Evolutionary conservation across 64 coral and sea anemone species (phyloP), one percentile per base, ranked within the genome.

Genomic region (Montipora sp.): DNA sequence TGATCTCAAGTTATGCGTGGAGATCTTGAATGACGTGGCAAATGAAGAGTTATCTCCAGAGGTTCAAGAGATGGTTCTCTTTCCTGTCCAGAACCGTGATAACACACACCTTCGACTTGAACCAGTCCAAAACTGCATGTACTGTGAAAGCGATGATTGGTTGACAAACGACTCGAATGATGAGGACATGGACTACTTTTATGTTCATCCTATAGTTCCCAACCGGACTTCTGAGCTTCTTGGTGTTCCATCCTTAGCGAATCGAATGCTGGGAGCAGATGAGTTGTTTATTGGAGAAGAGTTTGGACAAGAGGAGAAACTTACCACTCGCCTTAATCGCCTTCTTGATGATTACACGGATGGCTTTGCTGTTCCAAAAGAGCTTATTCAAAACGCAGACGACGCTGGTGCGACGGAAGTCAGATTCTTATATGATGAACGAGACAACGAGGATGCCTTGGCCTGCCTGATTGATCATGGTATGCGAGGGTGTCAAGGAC

Each of bases 131-230:
- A 83, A 87, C 6, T 96, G 95, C 75, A 96, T 89, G 74, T 96
- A 96, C 57, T 91, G 92, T 48, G 92, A 96, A 76, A 22, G 27
- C 0, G 66, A 47, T 24, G 95, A 96, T 20, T 96, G 95, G 95
- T 53, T 87, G 51, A 84, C 58, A 7, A 53, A 15, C 7, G 75
- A 77, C 0, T 49, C 70, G 22, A 81, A 92, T 23, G 68, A 89
- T 15, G 48, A 48, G 47, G 95, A 97, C 48, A 71, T 93, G 6
- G 83, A 87, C 16, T 84, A 36, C 15, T 88, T 78, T 23, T 79
- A 91, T 44, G 51, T 95, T 0, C 93, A 95, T 51, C 79, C 58
- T 23, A 73, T 59, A 63, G 83, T 95, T 57, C 67, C 93, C 0
- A 48, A 50, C 3, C 3, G 6, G 0, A 95, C 93, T 22, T 81